phyloP scores from a whole-genome alignment of 2,113 vertebrate species.

The Marmota flaviventris region DNA sequence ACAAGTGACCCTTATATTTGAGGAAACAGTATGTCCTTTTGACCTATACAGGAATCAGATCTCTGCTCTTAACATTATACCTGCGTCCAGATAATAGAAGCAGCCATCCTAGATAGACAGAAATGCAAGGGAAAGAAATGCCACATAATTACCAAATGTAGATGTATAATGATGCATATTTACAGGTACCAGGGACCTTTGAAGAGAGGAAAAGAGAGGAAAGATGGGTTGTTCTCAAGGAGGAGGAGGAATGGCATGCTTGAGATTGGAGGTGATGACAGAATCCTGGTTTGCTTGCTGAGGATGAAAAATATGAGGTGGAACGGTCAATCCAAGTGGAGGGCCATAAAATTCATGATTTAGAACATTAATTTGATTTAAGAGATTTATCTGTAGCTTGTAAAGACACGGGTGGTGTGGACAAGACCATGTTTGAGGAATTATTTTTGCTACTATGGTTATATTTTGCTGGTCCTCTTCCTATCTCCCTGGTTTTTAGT shows the following conservation, averaged over 20 bases:
- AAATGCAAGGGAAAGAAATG: background rate
- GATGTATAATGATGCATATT: background rate
- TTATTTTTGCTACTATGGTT: background rate
- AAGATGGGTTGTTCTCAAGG: background rate
- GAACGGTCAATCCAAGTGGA: background rate
- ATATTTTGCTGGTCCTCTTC: background rate
- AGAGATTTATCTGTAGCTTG: slow-evolving; percentile 4
- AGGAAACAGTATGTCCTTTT: background rate
- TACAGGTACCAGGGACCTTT: background rate
- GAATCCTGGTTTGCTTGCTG: background rate
- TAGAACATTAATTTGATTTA: slow-evolving; percentile 51
- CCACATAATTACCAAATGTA: background rate
- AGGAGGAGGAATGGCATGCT: background rate
- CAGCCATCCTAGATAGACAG: background rate
- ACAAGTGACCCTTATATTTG: accelerated
- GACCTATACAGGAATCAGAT: background rate
- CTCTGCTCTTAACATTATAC: background rate
- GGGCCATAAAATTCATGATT: background rate
- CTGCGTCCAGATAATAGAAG: background rate
- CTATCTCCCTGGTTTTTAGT: background rate
- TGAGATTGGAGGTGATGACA: background rate
- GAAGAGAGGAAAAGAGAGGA: background rate
- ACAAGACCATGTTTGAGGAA: background rate
- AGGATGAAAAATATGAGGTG: background rate
- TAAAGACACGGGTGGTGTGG: background rate